Evolutionary conservation across 2,888 invertebrate genomes (phyloP), one percentile per base, ranked within the genome.

Genomic region (Terebella lapidaria): DNA sequence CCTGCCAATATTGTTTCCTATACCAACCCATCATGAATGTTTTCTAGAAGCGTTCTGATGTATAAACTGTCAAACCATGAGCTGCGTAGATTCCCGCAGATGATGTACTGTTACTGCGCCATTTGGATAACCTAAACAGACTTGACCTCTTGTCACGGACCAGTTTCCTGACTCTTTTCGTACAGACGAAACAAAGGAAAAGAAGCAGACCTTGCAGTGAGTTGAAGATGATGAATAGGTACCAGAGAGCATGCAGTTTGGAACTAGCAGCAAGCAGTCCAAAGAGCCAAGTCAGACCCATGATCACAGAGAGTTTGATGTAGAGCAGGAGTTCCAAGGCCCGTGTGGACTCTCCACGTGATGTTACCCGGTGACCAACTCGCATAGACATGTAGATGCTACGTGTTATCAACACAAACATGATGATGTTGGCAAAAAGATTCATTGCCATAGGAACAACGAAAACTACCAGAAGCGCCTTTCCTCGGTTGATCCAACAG

Each of bases 281-380:
- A 22, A 59, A 56, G 3, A 59, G 18, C 59, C 59, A 59, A 10
- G 55, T 28, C 45, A 59, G 26, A 22, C 59, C 59, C 59, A 59
- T 59, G 28, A 59, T 56, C n/a, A 30, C 24, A 4, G 49, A 42
- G 3, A 59, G 29, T 28, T 59, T 59, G 4, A 56, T 26, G 30
- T 59, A 59, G 15, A 59, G 29, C n/a, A n/a, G n/a, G n/a, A n/a
- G n/a, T n/a, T n/a, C n/a, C 26, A 26, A 2, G 22, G 47, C 27
- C 20, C 27, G 58, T 10, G 4, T 3, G 10, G 4, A 24, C 42
- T 58, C 49, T 4, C 10, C 10, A 4, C 54, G 3, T 4, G 5
- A 3, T 3, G 24, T 56, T 3, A 47, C 47, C 51, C 4, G 45
- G 5, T 24, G 22, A 28, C 46, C 24, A 5, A 5, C 24, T 18